Evolutionary conservation across 2,888 invertebrate genomes (phyloP), one percentile per base, ranked within the genome.

Genomic region (Pasiphila rectangulata): DNA sequence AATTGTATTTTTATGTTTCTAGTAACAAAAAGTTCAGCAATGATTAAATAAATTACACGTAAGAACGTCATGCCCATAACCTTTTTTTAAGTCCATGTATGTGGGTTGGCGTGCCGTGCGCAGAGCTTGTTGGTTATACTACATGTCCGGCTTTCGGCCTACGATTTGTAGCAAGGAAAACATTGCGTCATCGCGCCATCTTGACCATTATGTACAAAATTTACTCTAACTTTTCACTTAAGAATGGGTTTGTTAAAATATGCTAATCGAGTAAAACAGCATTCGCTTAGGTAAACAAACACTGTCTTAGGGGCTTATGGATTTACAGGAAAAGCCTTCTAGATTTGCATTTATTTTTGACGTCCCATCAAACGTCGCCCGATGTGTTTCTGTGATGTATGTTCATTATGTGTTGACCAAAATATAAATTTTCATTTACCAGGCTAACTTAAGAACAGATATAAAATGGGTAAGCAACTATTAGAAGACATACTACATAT

Each of bases 71-170:
- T 69, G 68, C 72, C 76, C 69, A 67, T 65, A 65, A 70, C 61
- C 67, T 69, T 75, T n/a, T 80, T 78, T 79, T 80, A 82, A 75
- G 77, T 76, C 75, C 75, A 71, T 80, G 72, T 79, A 79, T 81
- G 79, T 84, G 79, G 83, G 80, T 78, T 81, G 79, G 59, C 73
- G 86, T 83, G 84, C 83, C 85, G 86, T 87, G 86, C 73, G 86
- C 85, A 85, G 67, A 75, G 72, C 71, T 74, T 65, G 71, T 72
- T 71, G 70, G 69, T 69, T 32, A 32, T 16, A 30, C 71, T 70
- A 72, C 70, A 79, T 75, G 78, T 83, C 79, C 83, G 81, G 77
- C 76, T 80, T 73, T 77, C 78, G 58, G 73, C 81, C 82, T 79
- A 83, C 83, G 77, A 61, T 61, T 70, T 66, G 64, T 56, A 62